Evolutionary conservation across 2,113 vertebrate species (phyloP).

Genomic region (Sterna hirundo): DNA sequence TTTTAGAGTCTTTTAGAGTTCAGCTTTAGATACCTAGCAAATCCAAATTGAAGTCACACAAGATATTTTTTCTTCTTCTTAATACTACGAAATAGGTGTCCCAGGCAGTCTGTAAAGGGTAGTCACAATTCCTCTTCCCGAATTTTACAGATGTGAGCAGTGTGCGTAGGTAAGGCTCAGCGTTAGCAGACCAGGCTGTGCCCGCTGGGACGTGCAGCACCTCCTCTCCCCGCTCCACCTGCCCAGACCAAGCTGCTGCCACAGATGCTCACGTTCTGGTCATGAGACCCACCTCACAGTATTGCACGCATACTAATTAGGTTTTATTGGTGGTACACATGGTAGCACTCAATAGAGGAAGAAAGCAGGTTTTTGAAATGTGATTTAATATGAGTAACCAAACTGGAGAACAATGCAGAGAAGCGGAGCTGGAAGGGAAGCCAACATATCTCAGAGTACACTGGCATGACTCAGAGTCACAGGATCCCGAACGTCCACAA

Average conservation of each 20-base stretch:
- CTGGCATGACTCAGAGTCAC: background rate
- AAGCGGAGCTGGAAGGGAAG: background rate
- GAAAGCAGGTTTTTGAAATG: background rate
- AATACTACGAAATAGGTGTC: background rate
- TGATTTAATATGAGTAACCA: background rate
- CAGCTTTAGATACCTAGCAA: background rate
- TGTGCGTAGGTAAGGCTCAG: accelerated
- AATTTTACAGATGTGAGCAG: background rate
- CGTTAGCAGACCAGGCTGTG: accelerated
- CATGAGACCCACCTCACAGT: background rate
- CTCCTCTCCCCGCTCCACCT: background rate
- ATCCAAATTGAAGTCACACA: background rate
- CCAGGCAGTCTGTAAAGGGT: background rate
- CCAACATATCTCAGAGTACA: background rate
- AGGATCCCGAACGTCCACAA: background rate
- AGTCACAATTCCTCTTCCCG: background rate
- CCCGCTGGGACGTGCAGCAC: accelerated
- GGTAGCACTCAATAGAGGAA: background rate
- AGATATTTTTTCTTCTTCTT: background rate
- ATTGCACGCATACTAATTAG: background rate
- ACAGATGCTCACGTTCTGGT: accelerated
- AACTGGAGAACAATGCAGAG: background rate
- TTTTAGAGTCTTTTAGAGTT: background rate
- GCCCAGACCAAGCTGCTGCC: background rate
- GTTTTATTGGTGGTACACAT: background rate